A percentile compares a stretch with the other conserved stretches of the same genome.
Evolutionary conservation across 2,888 invertebrate species (phyloP).

Genomic region (Spodoptera picta): DNA sequence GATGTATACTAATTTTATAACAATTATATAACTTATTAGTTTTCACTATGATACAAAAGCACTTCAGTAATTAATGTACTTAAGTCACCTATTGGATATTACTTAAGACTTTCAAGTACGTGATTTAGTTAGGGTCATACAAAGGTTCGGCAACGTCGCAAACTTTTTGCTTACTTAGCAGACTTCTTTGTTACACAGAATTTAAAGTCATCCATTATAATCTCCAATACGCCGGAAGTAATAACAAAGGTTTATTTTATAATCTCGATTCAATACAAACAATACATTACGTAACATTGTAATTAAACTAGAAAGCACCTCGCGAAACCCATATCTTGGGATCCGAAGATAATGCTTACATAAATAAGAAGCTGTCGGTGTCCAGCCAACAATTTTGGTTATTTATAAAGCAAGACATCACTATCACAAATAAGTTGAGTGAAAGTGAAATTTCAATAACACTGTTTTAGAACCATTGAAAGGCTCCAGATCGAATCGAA

Average conservation of each 20-base stretch:
- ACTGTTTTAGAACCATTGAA: constrained; percentile 75
- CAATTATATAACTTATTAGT: background rate
- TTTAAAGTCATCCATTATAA: constrained; percentile 50
- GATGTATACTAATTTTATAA: background rate
- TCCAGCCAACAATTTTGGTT: constrained; percentile 74
- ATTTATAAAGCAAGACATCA: constrained; percentile 70
- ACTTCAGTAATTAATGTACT: constrained; percentile 16
- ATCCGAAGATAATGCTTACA: constrained; percentile 76
- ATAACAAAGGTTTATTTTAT: constrained; percentile 58
- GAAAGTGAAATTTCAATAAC: constrained; percentile 84
- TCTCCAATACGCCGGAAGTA: constrained; percentile 53
- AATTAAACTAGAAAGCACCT: constrained; percentile 76
- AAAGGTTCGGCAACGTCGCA: constrained; percentile 41
- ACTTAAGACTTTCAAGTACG: constrained; percentile 46
- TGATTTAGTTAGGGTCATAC: constrained; percentile 27
- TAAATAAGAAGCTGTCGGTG: constrained; percentile 66
- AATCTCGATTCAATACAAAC: constrained; percentile 60
- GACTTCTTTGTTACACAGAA: constrained; percentile 45
- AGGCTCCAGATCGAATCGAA: constrained; percentile 70
- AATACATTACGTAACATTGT: constrained; percentile 67
- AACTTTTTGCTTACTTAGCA: constrained; percentile 42
- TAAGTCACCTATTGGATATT: constrained; percentile 27
- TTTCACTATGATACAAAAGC: constrained; percentile 13
- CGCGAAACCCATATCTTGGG: constrained; percentile 43
- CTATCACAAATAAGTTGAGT: constrained; percentile 73